Percentiles rank a stretch among this genome's conserved stretches.
These are phyloP conservation scores for Anabas testudineus DNA, from an alignment of 2,797 vertebrate species.

Conservation along the genomic window DNA sequence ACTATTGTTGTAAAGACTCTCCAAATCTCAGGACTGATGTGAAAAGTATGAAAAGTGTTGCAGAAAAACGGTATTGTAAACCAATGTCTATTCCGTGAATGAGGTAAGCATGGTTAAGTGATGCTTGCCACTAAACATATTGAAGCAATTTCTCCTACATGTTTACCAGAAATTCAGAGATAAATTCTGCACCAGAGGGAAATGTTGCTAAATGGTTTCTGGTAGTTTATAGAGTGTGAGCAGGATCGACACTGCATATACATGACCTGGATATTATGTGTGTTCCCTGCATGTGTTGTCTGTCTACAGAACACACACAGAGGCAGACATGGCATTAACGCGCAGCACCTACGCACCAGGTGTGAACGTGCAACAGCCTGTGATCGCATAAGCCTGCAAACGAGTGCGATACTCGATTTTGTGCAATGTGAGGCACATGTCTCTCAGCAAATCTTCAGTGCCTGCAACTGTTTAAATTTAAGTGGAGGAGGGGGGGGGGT, in stretches of 20 bases:
- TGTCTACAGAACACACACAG: slow-evolving; percentile 61
- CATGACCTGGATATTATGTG: slow-evolving; percentile 9
- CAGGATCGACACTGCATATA: slow-evolving; percentile 66
- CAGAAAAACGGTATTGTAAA: slow-evolving; percentile 31
- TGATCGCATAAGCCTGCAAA: slow-evolving; percentile 55
- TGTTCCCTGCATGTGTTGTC: slow-evolving; percentile 25
- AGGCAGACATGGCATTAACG: slow-evolving; percentile 39
- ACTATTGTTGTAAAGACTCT: slow-evolving; percentile 8
- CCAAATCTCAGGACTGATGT: slow-evolving; percentile 5
- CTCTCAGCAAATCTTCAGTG: slow-evolving; percentile 55
- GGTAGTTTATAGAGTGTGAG: slow-evolving; percentile 63
- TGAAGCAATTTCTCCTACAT: slow-evolving; percentile 68
- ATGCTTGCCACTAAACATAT: slow-evolving; percentile 62
- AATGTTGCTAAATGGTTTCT: slow-evolving; percentile 62
- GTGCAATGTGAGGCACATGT: slow-evolving; percentile 60
- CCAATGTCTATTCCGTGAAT: slow-evolving; percentile 20
- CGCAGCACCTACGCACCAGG: slow-evolving; percentile 32
- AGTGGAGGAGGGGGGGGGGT: slow-evolving; percentile 22
- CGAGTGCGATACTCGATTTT: slow-evolving; percentile 59
- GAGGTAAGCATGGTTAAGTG: slow-evolving; percentile 33
- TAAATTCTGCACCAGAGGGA: slow-evolving; percentile 50
- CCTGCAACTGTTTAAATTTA: slow-evolving; percentile 73
- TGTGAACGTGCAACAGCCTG: slow-evolving; percentile 50
- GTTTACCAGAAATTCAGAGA: slow-evolving; percentile 60
- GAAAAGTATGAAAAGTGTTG: slow-evolving; percentile 11